A percentile compares a stretch with the other conserved stretches of the same genome.
These are phyloP conservation scores for Ceratosolen fusciceps DNA, from an alignment of 1,140 invertebrate species.

Conservation along the genomic window DNA sequence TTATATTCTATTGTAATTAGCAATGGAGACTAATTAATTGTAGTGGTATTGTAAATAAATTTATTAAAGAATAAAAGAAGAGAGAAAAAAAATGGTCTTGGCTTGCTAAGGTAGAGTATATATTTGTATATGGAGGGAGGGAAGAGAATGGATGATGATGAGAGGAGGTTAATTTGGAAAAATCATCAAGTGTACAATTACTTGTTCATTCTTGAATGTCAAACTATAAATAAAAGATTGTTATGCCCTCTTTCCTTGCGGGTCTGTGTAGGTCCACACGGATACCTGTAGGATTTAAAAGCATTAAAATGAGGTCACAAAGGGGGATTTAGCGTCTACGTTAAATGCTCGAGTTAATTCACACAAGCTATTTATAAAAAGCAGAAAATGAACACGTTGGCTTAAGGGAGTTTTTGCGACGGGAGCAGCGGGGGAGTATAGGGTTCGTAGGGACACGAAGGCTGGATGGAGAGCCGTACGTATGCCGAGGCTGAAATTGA, in stretches of 20 bases:
- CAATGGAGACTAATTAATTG: too few relatives aligned
- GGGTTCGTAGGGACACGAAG: neutral
- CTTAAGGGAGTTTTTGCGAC: too few relatives aligned
- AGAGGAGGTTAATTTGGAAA: too few relatives aligned
- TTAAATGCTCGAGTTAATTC: slow-evolving; percentile 25
- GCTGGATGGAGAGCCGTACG: neutral
- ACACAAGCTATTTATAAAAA: slow-evolving; percentile 33
- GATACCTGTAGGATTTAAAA: slow-evolving; percentile 21
- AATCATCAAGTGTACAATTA: neutral
- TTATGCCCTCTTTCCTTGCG: neutral
- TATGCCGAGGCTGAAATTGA: neutral
- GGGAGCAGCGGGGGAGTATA: too few relatives aligned
- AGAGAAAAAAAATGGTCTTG: too few relatives aligned
- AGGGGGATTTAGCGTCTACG: slow-evolving; percentile 13
- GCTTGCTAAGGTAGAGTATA: too few relatives aligned
- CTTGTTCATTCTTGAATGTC: neutral
- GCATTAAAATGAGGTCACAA: neutral
- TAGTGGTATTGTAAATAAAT: too few relatives aligned
- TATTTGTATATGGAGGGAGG: too few relatives aligned
- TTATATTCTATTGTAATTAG: too few relatives aligned
- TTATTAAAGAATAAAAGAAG: too few relatives aligned
- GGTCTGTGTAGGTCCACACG: neutral
- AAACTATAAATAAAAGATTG: slow-evolving; percentile 8
- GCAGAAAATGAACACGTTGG: slow-evolving; percentile 23
- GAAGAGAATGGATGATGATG: too few relatives aligned